phyloP scores from a whole-genome alignment of 2,797 vertebrate genomes.

The Nyctibius grandis region DNA sequence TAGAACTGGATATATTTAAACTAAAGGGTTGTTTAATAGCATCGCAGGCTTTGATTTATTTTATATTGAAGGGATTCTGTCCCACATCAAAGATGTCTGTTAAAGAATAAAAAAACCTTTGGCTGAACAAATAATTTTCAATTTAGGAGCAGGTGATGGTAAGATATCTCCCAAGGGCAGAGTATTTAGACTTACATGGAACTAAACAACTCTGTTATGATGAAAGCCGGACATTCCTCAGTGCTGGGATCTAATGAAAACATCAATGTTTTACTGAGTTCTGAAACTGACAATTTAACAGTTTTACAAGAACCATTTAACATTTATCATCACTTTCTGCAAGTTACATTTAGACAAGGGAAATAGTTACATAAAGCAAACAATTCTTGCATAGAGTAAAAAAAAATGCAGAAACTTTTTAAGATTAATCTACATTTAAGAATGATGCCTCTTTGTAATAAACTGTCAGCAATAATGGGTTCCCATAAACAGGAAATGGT shows the following conservation, averaged over 20 bases:
- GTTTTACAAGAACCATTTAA: conserved; percentile 71
- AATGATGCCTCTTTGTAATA: neutral
- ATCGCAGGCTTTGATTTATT: conserved; percentile 71
- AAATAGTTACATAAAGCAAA: conserved; percentile 45
- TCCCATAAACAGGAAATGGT: conserved; percentile 10
- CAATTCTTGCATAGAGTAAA: neutral
- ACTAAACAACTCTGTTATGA: conserved; percentile 65
- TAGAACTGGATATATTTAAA: conserved; percentile 46
- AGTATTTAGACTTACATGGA: conserved; percentile 61
- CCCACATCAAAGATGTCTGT: conserved; percentile 75
- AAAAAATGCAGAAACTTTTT: neutral
- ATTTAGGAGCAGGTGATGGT: conserved; percentile 81
- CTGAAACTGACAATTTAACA: conserved; percentile 62
- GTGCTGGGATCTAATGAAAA: conserved; percentile 66
- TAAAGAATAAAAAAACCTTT: conserved; percentile 33
- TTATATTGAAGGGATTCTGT: conserved; percentile 77
- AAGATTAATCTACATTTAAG: neutral
- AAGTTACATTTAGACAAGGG: conserved; percentile 49
- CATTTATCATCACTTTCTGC: conserved; percentile 63
- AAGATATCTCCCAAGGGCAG: conserved; percentile 63
- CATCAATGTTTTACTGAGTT: conserved; percentile 59
- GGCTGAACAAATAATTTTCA: conserved; percentile 66
- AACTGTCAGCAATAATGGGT: neutral
- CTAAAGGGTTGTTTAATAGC: conserved; percentile 48
- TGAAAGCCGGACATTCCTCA: conserved; percentile 70